Evolutionary conservation across 1,140 invertebrate species (phyloP).

Genomic region (Muscidifurax raptorellus): DNA sequence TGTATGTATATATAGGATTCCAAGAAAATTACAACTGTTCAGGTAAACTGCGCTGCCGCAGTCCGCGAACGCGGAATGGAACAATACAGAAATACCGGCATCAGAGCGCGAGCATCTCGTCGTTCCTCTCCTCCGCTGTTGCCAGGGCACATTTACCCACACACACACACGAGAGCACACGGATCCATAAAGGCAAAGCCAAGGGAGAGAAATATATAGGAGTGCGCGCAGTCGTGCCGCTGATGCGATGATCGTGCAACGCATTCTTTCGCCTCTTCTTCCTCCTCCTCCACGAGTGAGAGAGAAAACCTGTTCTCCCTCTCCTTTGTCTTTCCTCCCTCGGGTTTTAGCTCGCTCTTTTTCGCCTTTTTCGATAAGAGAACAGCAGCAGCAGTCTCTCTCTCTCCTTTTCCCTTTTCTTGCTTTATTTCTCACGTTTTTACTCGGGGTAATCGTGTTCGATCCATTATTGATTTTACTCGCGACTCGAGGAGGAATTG

Average conservation of each 20-base stretch:
- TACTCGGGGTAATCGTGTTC: slow-evolving; percentile 12
- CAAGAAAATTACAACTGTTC: neutral
- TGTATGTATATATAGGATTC: neutral
- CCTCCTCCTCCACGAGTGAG: slow-evolving; percentile 11
- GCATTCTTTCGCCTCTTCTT: slow-evolving; percentile 36
- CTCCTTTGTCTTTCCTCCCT: slow-evolving; percentile 13
- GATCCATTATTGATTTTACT: slow-evolving; percentile 43
- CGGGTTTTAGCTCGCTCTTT: neutral
- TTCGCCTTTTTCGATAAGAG: slow-evolving; percentile 22
- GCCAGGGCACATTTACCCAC: neutral
- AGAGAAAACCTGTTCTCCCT: slow-evolving; percentile 39
- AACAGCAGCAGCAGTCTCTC: neutral
- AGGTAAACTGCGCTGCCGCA: neutral
- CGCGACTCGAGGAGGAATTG: slow-evolving; percentile 4
- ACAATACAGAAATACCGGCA: neutral
- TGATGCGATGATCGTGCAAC: slow-evolving; percentile 42
- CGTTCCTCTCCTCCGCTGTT: neutral
- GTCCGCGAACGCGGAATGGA: neutral
- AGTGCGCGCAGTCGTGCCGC: slow-evolving; percentile 14
- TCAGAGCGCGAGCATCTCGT: neutral
- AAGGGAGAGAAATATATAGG: slow-evolving; percentile 33
- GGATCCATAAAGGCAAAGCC: neutral
- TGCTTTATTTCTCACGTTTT: slow-evolving; percentile 32
- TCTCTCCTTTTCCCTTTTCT: neutral
- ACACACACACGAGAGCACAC: neutral